Percentiles rank a stretch among this genome's conserved stretches.
Evolutionary conservation across 2,888 invertebrate genomes (phyloP).

Genomic region (Acronicta aceris): DNA sequence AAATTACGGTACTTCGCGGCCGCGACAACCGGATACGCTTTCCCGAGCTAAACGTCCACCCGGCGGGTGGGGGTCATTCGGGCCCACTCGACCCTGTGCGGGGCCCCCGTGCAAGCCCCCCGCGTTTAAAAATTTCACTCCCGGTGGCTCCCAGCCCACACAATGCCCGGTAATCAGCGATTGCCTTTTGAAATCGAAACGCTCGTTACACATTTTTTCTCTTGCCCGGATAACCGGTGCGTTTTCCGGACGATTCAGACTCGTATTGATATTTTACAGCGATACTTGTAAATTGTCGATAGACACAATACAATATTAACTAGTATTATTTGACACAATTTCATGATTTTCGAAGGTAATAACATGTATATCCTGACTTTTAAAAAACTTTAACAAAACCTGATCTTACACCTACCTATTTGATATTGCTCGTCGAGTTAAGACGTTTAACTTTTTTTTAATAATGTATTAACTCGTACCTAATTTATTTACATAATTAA

Average conservation of each 20-base stretch:
- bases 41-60: slow-evolving; percentile 63
- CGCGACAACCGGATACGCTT: slow-evolving; percentile 71
- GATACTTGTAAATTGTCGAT: slow-evolving; percentile 25
- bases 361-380: too few relatives aligned
- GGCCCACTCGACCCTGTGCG: slow-evolving; percentile 37
- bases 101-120: slow-evolving; percentile 67
- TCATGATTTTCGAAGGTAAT: too few relatives aligned
- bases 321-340: too few relatives aligned
- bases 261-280: slow-evolving; percentile 32
- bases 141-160: slow-evolving; percentile 75
- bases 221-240: slow-evolving; percentile 52
- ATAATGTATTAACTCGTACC: too few relatives aligned
- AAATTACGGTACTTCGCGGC: slow-evolving; percentile 54
- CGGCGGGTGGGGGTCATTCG: slow-evolving; percentile 45
- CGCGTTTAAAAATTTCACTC: slow-evolving; percentile 88
- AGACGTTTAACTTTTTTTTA: too few relatives aligned
- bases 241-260: slow-evolving; percentile 33
- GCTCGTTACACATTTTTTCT: slow-evolving; percentile 78
- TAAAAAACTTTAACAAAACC: too few relatives aligned
- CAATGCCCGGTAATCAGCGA: slow-evolving; percentile 86
- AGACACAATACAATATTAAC: not conserved
- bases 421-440: too few relatives aligned
- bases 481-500: too few relatives aligned
- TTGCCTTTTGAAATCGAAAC: slow-evolving; percentile 88
- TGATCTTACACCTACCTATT: too few relatives aligned